Base-by-base conservation (phyloP, 2,888 invertebrate genomes). In the Eumerus sabulonum region DNA sequence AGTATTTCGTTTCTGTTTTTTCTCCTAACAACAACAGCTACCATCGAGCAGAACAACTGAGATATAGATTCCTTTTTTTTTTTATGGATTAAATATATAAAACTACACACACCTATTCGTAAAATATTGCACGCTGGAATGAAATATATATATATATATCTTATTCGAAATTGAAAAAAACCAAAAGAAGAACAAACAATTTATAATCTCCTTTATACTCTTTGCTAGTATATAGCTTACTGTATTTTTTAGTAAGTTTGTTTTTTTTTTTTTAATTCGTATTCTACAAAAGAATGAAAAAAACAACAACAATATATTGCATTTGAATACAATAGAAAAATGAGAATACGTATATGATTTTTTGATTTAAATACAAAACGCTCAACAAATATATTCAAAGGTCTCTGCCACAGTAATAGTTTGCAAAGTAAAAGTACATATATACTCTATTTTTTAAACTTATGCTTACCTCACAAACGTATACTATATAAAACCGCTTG, bases 41-140 rank as follows among this genome's bases (percentile, higher is more conserved):
- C 48, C 35, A 47, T 57, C 27, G 45, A 64, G 60, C 68, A 70
- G 64, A 81, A 81, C 81, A 81, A 81, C 81, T 81, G 81, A 81
- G 81, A 81, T 76, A 71, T 53, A 68, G 38, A 59, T 35, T 53
- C 57, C 60, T 59, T 70, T 66, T 35, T 51, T 53, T 63, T 66
- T 59, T 70, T 66, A 42, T 51, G 62, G 62, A 71, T 45, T 71
- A 71, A 18, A 50, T 66, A 70, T 27, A 53, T 36, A 51, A 40
- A 40, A 40, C 40, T 9, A 40, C 83, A 84, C 85, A 85, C 84
- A 81, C 81, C 83, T 81, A 70, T 67, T 68, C 81, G 76, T 81
- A 81, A 81, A 81, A 81, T 81, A 82, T 82, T 84, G 84, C 84
- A 84, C 84, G 84, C 84, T 84, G 84, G 83, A 83, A 84, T 84